Evolutionary conservation across 2,888 invertebrate species (phyloP), one percentile per base, ranked within the genome.

Genomic region (Diloba caeruleocephala): DNA sequence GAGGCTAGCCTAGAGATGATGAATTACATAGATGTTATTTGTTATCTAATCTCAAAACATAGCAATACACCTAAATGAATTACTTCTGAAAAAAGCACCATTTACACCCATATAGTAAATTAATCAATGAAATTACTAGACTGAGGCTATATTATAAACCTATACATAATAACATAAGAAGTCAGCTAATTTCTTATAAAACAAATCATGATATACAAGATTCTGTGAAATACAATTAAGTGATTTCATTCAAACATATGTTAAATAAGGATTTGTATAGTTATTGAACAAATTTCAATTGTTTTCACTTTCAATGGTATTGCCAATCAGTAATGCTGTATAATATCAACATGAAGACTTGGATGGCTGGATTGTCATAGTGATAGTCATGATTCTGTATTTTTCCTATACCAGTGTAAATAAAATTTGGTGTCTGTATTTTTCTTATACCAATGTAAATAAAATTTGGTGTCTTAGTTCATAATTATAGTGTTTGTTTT

Each of bases 131-230:
- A n/a, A n/a, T n/a, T n/a, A n/a, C 21, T 21, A 38, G 64, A 44
- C 68, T 55, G 46, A 68, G 61, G 68, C 62, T 62, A 39, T 53
- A 43, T 41, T 17, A 33, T 61, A 31, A 66, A 46, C 62, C 55
- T 54, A 67, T 43, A 67, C 46, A 0, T 61, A 64, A 23, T 41
- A 26, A 50, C 50, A 55, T 25, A 51, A 52, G 62, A 54, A 64
- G 63, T n/a, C n/a, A 21, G 21, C 43, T 63, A 56, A 49, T 55
- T 63, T 48, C 19, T 32, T 48, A 29, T 46, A 41, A 46, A 43
- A 32, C 62, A 54, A 32, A 43, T 46, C 54, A 50, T 42, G 53
- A 17, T 50, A 32, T 23, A 42, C 37, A 42, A 37, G 23, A 33
- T 15, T 21, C 0, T 29, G 21, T 66, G 29, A 44, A 51, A 44